These are phyloP conservation scores for Scaptomyza cyrtandrae DNA, from an alignment of 2,888 invertebrate species.

Conservation along the genomic window DNA sequence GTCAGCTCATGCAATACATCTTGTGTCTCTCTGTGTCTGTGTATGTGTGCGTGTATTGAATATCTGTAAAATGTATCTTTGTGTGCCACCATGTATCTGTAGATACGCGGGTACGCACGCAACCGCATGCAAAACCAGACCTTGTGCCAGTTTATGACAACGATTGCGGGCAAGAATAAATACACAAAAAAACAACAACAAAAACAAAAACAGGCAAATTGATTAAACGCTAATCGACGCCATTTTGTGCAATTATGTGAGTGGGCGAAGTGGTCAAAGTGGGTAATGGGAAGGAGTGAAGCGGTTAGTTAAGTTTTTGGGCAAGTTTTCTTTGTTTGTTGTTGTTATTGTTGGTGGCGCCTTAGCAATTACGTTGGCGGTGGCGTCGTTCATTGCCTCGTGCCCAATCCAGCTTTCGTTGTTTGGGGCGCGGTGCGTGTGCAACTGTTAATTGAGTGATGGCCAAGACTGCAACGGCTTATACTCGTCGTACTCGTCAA, in stretches of 20 bases:
- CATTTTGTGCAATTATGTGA: constrained; percentile 69
- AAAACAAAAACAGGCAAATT: constrained; percentile 64
- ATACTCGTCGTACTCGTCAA: constrained; percentile 10
- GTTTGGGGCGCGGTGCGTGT: constrained; percentile 43
- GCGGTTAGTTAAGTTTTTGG: constrained; percentile 52
- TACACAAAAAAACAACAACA: constrained; percentile 4
- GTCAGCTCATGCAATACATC: constrained; percentile 1
- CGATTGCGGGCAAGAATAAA: constrained; percentile 64
- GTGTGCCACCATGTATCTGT: constrained; percentile 4
- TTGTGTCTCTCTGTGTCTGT: no score
- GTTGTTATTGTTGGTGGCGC: constrained; percentile 14
- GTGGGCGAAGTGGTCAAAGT: constrained; percentile 9
- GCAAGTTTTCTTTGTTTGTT: constrained; percentile 44
- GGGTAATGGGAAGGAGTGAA: constrained; percentile 1
- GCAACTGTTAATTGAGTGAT: constrained; percentile 73
- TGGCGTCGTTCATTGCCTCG: constrained; percentile 71
- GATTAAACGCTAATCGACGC: constrained; percentile 76
- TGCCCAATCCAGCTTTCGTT: constrained; percentile 23
- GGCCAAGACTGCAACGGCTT: constrained; percentile 30
- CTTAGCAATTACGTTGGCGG: constrained; percentile 56
- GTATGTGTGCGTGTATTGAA: not conserved
- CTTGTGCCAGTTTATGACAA: constrained; percentile 74
- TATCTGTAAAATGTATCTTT: constrained; percentile 18
- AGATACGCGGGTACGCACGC: constrained; percentile 49
- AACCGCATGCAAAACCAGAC: constrained; percentile 70